Conservation (phyloP, 2,888 invertebrate species). For the Calephelis perditalis region DNA sequence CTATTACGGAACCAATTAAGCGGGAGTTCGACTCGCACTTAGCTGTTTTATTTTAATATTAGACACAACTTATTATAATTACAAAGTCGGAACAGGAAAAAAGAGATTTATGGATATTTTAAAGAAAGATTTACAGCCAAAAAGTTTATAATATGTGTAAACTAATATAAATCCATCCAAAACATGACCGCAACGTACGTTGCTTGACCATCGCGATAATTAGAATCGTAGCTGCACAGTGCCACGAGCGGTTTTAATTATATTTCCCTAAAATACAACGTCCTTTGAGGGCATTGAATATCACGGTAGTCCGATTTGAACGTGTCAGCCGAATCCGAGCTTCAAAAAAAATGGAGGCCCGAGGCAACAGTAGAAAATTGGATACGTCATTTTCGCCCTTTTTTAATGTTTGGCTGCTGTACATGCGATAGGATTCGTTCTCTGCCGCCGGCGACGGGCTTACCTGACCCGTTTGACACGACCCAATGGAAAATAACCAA, state of each 20-base stretch:
- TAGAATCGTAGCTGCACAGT: too few species aligned
- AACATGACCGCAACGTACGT: too few species aligned
- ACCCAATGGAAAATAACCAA: constrained; percentile 56
- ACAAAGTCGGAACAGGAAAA: neutral
- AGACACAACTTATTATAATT: neutral
- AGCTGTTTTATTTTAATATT: too few species aligned
- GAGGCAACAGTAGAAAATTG: constrained; percentile 77
- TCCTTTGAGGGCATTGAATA: constrained; percentile 72
- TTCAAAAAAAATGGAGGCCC: constrained; percentile 73
- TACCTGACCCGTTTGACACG: constrained; percentile 48
- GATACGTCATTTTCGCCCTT: constrained; percentile 79
- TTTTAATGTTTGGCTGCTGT: constrained; percentile 72
- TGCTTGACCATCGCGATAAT: too few species aligned
- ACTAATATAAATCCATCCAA: too few species aligned
- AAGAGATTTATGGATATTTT: constrained; percentile 6
- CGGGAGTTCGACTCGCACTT: too few species aligned
- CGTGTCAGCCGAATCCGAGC: constrained; percentile 66
- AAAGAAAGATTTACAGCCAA: neutral
- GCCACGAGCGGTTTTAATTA: constrained; percentile 38
- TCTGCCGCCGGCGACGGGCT: constrained; percentile 44
- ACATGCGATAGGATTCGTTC: constrained; percentile 57
- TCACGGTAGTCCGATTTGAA: constrained; percentile 52
- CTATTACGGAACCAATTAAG: too few species aligned
- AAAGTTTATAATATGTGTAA: too few species aligned
- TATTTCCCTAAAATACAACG: constrained; percentile 63